A percentile compares a stretch with the other conserved stretches of the same genome.
These are phyloP conservation scores for Diachrysia chrysitis DNA, from an alignment of 2,888 invertebrate species.

Conservation along the genomic window DNA sequence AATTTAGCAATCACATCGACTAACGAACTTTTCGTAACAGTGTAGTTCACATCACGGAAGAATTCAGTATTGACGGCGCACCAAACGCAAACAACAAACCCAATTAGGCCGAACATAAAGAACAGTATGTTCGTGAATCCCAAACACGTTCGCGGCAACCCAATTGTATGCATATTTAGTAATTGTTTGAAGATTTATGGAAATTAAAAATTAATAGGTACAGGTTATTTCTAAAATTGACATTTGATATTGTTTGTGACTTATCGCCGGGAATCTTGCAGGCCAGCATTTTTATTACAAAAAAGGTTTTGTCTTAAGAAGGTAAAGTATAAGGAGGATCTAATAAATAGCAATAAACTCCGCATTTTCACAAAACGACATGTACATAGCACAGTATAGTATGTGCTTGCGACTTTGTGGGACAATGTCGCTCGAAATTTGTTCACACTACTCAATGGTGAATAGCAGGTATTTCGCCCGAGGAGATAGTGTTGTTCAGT, in stretches of 20 bases:
- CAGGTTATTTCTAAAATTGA: slow-evolving; percentile 47
- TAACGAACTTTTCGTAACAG: slow-evolving; percentile 75
- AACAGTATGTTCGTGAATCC: slow-evolving; percentile 81
- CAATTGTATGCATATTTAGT: slow-evolving; percentile 77
- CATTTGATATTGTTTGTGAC: slow-evolving; percentile 32
- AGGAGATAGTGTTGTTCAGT: too few species aligned
- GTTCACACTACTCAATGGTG: too few species aligned
- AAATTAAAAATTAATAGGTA: slow-evolving; percentile 24
- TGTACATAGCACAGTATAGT: too few species aligned
- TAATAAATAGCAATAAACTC: too few species aligned
- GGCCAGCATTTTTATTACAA: slow-evolving; percentile 13
- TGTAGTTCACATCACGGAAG: slow-evolving; percentile 81
- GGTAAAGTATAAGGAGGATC: not conserved
- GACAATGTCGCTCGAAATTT: too few species aligned
- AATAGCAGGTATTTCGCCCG: too few species aligned
- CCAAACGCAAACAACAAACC: slow-evolving; percentile 77
- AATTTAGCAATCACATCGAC: slow-evolving; percentile 75
- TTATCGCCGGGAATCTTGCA: slow-evolving; percentile 20
- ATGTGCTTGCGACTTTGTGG: too few species aligned
- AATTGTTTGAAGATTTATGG: slow-evolving; percentile 7
- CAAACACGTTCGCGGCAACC: slow-evolving; percentile 81
- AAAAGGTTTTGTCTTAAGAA: not conserved
- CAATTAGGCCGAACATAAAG: slow-evolving; percentile 71
- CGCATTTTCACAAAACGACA: too few species aligned
- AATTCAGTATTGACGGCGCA: slow-evolving; percentile 79